A percentile compares a stretch with the other conserved stretches of the same genome.
These are phyloP conservation scores for Theristicus caerulescens DNA, from an alignment of 2,113 vertebrate genomes.

Conservation along the genomic window DNA sequence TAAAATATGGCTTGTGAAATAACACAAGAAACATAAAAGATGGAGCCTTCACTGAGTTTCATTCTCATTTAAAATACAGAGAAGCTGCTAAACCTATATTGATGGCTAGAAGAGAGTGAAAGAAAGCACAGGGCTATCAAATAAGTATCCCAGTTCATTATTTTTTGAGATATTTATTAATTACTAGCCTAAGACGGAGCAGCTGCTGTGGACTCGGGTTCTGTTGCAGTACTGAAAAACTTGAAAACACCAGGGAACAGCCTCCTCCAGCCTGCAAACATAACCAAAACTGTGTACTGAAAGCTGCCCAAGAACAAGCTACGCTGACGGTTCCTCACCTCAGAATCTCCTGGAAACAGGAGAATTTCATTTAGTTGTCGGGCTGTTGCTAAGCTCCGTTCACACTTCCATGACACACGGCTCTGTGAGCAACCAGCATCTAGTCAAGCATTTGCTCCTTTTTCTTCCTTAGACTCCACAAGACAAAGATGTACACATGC, in stretches of 20 bases:
- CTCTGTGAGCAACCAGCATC: neutral
- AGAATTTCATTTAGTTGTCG: neutral
- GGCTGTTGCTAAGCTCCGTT: neutral
- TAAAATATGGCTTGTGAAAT: neutral
- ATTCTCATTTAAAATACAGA: neutral
- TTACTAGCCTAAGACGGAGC: neutral
- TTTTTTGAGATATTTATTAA: neutral
- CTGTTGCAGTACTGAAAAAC: neutral
- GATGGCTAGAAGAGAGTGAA: neutral
- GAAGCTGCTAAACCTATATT: neutral
- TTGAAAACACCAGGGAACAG: neutral
- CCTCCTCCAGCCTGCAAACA: neutral
- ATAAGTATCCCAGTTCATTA: neutral
- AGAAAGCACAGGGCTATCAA: neutral
- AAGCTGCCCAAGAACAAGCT: neutral
- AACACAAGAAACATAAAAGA: neutral
- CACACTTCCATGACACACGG: neutral
- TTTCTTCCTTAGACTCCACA: neutral
- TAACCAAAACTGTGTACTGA: neutral
- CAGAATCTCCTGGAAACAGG: neutral
- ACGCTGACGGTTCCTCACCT: neutral
- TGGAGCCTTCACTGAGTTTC: neutral
- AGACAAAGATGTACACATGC: neutral
- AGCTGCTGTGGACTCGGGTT: rapidly evolving
- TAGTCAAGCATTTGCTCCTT: neutral